Evolutionary conservation across 2,888 invertebrate species (phyloP).

Genomic region (Volucella bombylans): DNA sequence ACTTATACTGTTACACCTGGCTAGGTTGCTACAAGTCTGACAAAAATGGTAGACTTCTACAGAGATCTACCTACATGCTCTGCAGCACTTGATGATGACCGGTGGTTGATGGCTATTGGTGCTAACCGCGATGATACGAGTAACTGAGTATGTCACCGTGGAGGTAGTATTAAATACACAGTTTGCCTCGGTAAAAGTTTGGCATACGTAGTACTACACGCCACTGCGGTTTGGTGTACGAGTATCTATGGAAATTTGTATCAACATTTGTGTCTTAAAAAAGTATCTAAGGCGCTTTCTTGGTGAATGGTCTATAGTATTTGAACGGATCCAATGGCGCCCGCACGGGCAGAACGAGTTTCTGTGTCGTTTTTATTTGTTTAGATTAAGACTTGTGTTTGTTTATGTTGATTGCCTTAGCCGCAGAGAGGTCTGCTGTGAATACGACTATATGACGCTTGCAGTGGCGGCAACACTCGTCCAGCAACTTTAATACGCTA

Average conservation of each 20-base stretch:
- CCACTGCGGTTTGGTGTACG: not conserved
- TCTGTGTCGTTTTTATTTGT: constrained; percentile 45
- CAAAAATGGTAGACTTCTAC: not conserved
- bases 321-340: not conserved
- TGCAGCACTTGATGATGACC: too few species aligned
- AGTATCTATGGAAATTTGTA: too few species aligned
- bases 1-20: constrained; percentile 5
- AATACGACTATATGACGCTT: constrained; percentile 11
- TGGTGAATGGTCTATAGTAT: constrained; percentile 29
- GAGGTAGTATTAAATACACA: not conserved
- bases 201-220: not conserved
- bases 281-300: constrained; percentile 2
- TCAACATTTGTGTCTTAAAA: not conserved
- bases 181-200: not conserved
- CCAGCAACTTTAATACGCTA: too few species aligned
- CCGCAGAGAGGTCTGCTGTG: not conserved
- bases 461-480: not conserved
- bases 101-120: not conserved
- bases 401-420: constrained; percentile 58
- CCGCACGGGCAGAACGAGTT: constrained; percentile 7
- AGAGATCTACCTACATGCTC: not conserved
- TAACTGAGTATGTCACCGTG: constrained; percentile 24
- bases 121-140: constrained; percentile 14
- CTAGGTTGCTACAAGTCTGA: not conserved
- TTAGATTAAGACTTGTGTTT: constrained; percentile 53